Conservation (phyloP, 2,113 vertebrate genomes). For the Misgurnus mizolepis region DNA sequence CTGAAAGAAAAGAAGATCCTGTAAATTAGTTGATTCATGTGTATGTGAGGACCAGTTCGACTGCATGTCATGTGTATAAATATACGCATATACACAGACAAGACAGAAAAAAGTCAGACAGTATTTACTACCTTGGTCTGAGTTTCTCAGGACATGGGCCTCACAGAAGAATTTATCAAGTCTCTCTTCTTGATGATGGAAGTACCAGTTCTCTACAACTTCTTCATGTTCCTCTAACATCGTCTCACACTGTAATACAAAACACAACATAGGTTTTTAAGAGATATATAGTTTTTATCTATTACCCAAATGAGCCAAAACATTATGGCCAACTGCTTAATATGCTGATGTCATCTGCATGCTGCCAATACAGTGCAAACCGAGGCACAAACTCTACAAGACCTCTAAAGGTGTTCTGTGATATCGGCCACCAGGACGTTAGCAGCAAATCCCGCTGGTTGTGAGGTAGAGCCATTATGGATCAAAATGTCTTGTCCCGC, state of each 20-base stretch:
- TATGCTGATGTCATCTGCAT: too few species aligned
- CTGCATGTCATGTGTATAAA: not conserved
- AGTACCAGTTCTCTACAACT: slow-evolving; percentile 85
- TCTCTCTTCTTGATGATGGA: slow-evolving; percentile 81
- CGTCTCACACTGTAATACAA: slow-evolving; percentile 78
- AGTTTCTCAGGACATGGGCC: slow-evolving; percentile 71
- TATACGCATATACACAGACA: not conserved
- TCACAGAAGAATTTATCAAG: slow-evolving; percentile 82
- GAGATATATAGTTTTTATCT: not conserved
- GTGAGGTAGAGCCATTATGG: too few species aligned
- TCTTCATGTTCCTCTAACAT: slow-evolving; percentile 86
- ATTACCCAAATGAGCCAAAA: too few species aligned
- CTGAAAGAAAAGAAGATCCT: slow-evolving; percentile 58
- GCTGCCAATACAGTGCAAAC: too few species aligned
- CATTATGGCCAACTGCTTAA: too few species aligned
- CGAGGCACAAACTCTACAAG: too few species aligned
- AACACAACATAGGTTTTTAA: not conserved
- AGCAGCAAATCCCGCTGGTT: too few species aligned
- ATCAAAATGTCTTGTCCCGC: too few species aligned
- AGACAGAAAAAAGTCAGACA: not conserved
- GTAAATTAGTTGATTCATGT: not conserved
- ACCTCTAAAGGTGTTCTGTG: too few species aligned
- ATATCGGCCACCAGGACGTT: too few species aligned
- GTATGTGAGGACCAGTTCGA: not conserved
- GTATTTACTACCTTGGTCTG: slow-evolving; percentile 72